These are phyloP conservation scores for Pimpla rufipes DNA, from an alignment of 2,888 invertebrate species.

Conservation along the genomic window DNA sequence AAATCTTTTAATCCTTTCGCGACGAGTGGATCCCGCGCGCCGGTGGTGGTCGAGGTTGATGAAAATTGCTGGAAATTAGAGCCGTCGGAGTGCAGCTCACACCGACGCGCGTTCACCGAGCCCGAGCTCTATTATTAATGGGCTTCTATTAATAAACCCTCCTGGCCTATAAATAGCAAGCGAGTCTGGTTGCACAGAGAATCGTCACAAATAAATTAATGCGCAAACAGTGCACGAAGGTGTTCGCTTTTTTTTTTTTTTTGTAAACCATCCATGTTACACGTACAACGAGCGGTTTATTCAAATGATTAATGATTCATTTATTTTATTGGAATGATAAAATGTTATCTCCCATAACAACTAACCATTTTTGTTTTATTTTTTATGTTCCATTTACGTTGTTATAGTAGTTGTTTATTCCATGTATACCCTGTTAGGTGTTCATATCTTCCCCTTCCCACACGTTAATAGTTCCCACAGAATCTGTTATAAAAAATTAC, in stretches of 20 bases:
- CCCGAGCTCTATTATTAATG: conserved; percentile 76
- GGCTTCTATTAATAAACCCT: conserved; percentile 76
- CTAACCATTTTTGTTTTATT: background rate
- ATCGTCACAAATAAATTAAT: conserved; percentile 36
- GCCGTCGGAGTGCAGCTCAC: background rate
- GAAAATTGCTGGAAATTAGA: conserved; percentile 30
- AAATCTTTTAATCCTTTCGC: background rate
- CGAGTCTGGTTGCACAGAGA: conserved; percentile 48
- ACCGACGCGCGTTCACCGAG: background rate
- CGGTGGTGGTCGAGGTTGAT: conserved; percentile 18
- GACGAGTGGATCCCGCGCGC: background rate
- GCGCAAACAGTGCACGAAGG: background rate
- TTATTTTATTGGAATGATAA: background rate
- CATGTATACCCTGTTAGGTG: no score
- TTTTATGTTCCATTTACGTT: no score
- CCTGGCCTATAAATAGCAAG: conserved; percentile 68
- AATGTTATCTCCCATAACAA: background rate
- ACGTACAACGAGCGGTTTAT: no score
- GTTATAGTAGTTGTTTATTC: no score
- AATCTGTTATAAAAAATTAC: no score
- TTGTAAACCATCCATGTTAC: no score
- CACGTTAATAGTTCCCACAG: no score
- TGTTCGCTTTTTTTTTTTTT: background rate
- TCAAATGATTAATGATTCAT: background rate
- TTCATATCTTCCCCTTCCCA: no score